These are phyloP conservation scores for Amia ocellicauda DNA, from an alignment of 2,113 vertebrate species.

Conservation along the genomic window DNA sequence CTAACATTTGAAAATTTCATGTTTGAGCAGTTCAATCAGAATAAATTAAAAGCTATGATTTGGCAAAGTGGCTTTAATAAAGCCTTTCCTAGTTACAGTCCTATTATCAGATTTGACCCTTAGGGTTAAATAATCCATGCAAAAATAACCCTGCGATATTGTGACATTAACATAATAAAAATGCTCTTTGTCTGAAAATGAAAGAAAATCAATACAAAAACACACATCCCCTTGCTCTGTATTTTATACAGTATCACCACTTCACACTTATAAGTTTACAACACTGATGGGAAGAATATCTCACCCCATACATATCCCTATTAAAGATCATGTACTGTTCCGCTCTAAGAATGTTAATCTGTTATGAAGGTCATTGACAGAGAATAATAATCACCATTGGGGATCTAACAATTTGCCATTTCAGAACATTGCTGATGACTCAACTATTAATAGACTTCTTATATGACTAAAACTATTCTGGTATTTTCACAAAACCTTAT, in stretches of 20 bases:
- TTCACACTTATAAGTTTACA: slow-evolving; percentile 31
- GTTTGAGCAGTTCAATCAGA: slow-evolving; percentile 37
- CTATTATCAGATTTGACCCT: background rate
- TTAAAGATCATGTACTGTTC: slow-evolving; percentile 66
- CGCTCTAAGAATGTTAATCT: slow-evolving; percentile 78
- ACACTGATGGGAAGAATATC: slow-evolving; percentile 21
- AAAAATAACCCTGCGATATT: slow-evolving; percentile 18
- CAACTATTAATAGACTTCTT: slow-evolving; percentile 58
- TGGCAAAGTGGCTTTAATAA: slow-evolving; percentile 33
- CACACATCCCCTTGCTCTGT: slow-evolving; percentile 30
- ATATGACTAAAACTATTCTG: slow-evolving; percentile 56
- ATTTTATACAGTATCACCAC: slow-evolving; percentile 19
- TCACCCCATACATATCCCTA: slow-evolving; percentile 58
- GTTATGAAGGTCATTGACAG: slow-evolving; percentile 77
- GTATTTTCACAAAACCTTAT: slow-evolving; percentile 45
- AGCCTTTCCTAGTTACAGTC: slow-evolving; percentile 10
- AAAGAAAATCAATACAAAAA: slow-evolving; percentile 35
- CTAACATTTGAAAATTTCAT: slow-evolving; percentile 40
- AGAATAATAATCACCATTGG: slow-evolving; percentile 71
- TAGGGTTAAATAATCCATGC: slow-evolving; percentile 17
- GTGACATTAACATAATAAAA: slow-evolving; percentile 20
- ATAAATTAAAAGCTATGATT: slow-evolving; percentile 36
- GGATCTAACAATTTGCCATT: slow-evolving; percentile 75
- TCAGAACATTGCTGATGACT: slow-evolving; percentile 72
- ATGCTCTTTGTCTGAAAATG: slow-evolving; percentile 30